phyloP scores from a whole-genome alignment of 2,888 invertebrate species.

The Brenthis hecate region DNA sequence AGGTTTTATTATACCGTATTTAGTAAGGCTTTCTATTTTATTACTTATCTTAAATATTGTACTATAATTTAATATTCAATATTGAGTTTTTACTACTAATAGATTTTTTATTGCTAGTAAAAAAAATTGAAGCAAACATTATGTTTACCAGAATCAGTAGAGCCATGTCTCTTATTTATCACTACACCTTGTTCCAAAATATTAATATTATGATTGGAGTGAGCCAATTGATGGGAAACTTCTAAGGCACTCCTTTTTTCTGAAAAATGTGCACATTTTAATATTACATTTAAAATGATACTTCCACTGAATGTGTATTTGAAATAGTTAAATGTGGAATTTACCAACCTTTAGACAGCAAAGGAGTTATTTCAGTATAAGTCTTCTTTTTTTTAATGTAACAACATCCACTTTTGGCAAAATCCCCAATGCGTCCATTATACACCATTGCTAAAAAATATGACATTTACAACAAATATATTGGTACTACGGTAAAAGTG shows the following conservation, averaged over 20 bases:
- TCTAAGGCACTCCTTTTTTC: conserved; percentile 53
- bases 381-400: conserved; percentile 71
- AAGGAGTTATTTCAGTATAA: conserved; percentile 80
- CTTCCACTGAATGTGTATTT: too few relatives aligned
- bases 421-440: conserved; percentile 82
- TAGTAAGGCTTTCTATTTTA: too few relatives aligned
- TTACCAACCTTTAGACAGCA: conserved; percentile 60
- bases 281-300: background rate
- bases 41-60: too few relatives aligned
- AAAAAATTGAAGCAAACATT: background rate
- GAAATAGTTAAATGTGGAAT: background rate
- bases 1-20: too few relatives aligned
- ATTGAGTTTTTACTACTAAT: too few relatives aligned
- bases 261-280: conserved; percentile 37
- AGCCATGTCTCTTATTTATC: conserved; percentile 54
- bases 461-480: background rate
- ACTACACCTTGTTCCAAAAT: conserved; percentile 58
- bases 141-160: conserved; percentile 59
- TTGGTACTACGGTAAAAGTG: background rate
- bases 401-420: conserved; percentile 75
- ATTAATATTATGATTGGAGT: conserved; percentile 42
- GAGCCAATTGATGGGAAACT: conserved; percentile 44
- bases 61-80: too few relatives aligned
- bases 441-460: conserved; percentile 84
- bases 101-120: background rate